Percentiles rank a stretch among this genome's conserved stretches.
Conservation (phyloP, 2,797 vertebrate genomes). For the Peromyscus attwateri region DNA sequence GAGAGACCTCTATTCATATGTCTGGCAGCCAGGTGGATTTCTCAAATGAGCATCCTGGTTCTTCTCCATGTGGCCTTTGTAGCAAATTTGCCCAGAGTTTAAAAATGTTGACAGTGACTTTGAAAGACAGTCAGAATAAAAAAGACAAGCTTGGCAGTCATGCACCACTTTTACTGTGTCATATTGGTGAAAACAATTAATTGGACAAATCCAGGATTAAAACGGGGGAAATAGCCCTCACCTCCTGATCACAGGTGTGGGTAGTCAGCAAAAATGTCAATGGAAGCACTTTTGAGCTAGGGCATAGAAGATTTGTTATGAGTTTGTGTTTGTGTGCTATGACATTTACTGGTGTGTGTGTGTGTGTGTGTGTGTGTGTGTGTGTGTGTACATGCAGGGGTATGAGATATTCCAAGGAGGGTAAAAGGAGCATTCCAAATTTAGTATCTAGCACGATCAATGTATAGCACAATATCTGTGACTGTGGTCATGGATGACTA, state of each 20-base stretch:
- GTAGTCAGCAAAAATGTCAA: neutral
- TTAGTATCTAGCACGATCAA: neutral
- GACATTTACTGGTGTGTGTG: neutral
- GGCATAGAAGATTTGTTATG: conserved; percentile 1
- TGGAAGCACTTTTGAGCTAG: neutral
- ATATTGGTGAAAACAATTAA: neutral
- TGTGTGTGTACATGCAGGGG: neutral
- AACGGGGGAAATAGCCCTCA: neutral
- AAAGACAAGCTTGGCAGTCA: neutral
- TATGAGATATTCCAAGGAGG: neutral
- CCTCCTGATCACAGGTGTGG: neutral
- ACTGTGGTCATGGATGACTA: neutral
- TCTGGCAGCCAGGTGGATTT: neutral
- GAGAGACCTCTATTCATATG: neutral
- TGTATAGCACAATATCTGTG: neutral
- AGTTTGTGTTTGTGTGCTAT: neutral
- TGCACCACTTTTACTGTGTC: neutral
- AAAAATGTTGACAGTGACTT: neutral
- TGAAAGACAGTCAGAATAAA: neutral
- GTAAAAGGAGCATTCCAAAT: neutral
- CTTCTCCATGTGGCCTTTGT: neutral
- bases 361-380: neutral
- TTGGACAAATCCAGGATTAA: neutral
- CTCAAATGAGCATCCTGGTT: neutral
- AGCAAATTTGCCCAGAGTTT: neutral